A percentile compares a stretch with the other conserved stretches of the same genome.
Conservation (phyloP, 2,888 invertebrate species). For the Eristalinus sepulchralis region DNA sequence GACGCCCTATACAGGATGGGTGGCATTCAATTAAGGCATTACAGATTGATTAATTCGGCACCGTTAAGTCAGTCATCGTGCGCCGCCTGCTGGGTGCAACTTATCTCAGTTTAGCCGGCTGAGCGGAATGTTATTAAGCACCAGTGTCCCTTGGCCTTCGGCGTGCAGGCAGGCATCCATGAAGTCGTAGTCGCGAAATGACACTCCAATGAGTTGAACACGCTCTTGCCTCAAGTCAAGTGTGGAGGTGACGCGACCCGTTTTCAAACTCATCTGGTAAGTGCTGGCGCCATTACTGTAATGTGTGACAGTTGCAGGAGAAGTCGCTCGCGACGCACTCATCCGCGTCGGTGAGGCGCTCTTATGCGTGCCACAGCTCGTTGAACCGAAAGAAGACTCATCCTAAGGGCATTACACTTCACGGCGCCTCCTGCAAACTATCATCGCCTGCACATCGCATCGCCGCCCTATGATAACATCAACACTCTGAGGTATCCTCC, state of each 20-base stretch:
- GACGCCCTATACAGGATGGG: not conserved
- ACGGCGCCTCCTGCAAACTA: not conserved
- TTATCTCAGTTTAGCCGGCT: not conserved
- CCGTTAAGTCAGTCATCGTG: not conserved
- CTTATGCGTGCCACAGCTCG: not conserved
- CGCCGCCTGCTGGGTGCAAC: not conserved
- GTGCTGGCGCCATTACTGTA: not conserved
- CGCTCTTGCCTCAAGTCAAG: too few species aligned
- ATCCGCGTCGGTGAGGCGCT: not conserved
- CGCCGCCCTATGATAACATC: not conserved
- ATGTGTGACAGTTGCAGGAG: not conserved
- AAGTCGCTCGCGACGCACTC: not conserved
- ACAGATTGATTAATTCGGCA: conserved; percentile 5
- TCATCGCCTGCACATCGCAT: not conserved
- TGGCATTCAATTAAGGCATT: not conserved
- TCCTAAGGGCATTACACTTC: not conserved
- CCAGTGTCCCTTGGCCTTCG: not conserved
- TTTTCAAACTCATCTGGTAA: not conserved
- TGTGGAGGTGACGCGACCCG: not conserved
- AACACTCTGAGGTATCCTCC: not conserved
- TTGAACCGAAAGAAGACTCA: not conserved
- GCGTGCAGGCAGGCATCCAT: not conserved
- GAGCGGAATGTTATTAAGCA: not conserved
- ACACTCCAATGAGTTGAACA: too few species aligned
- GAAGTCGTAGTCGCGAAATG: too few species aligned